Conservation (phyloP, 2,113 vertebrate genomes). For the Lepus europaeus region DNA sequence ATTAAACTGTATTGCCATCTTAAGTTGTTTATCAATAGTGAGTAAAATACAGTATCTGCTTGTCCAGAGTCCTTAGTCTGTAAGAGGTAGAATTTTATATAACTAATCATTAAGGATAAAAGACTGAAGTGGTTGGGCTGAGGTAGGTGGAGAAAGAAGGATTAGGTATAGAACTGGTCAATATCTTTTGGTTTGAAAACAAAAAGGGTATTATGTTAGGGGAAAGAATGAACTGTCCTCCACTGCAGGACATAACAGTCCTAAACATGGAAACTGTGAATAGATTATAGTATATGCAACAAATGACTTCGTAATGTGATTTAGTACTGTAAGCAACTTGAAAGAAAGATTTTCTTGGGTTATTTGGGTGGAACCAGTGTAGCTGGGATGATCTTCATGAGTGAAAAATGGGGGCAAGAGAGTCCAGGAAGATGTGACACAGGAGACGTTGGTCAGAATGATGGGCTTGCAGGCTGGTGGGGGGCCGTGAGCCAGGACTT, state of each 20-base stretch:
- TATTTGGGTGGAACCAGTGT: background rate
- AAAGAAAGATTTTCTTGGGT: background rate
- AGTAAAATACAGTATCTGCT: background rate
- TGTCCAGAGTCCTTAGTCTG: background rate
- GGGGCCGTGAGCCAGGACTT: background rate
- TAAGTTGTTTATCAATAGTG: background rate
- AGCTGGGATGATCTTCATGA: background rate
- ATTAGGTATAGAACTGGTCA: background rate
- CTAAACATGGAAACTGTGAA: background rate
- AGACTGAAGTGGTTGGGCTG: background rate
- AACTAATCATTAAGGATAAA: background rate
- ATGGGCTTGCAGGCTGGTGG: background rate
- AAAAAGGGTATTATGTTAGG: background rate
- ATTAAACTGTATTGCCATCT: background rate
- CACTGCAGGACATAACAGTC: background rate
- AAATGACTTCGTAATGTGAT: background rate
- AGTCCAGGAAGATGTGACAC: background rate
- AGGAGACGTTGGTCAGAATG: background rate
- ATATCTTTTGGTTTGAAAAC: slow-evolving; percentile 9
- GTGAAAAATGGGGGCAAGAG: background rate
- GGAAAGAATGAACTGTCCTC: background rate
- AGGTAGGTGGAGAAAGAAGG: background rate
- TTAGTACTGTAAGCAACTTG: background rate
- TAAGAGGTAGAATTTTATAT: background rate
- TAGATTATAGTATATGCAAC: background rate